phyloP scores from a whole-genome alignment of 2,113 vertebrate genomes.

The Eudyptes chrysolophus region DNA sequence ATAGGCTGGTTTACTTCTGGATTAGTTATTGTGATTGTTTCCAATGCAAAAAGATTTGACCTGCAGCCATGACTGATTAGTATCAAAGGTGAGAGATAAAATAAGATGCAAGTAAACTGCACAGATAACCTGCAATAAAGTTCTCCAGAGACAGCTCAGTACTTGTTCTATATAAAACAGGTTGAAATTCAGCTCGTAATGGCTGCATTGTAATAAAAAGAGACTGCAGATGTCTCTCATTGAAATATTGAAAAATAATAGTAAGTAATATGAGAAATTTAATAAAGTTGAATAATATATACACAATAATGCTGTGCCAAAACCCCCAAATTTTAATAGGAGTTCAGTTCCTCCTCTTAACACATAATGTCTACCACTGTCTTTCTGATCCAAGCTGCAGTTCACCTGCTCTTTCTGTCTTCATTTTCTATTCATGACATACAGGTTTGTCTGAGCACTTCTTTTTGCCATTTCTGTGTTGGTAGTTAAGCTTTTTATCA shows the following conservation, averaged over 20 bases:
- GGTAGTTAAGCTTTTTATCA: slow-evolving; percentile 12
- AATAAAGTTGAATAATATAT: neutral
- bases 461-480: neutral
- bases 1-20: slow-evolving; percentile 70
- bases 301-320: neutral
- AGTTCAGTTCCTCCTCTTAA: neutral
- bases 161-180: neutral
- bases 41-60: slow-evolving; percentile 12
- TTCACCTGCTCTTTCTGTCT: neutral
- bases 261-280: neutral
- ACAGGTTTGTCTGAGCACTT: neutral
- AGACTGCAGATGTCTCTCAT: neutral
- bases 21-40: slow-evolving; percentile 44
- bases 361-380: neutral
- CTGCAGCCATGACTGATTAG: slow-evolving; percentile 77
- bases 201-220: neutral
- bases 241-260: neutral
- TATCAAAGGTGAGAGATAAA: slow-evolving; percentile 79
- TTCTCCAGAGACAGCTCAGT: slow-evolving; percentile 75
- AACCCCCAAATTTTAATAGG: neutral
- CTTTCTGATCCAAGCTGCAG: neutral
- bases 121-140: slow-evolving; percentile 72
- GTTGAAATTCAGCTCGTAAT: slow-evolving; percentile 62
- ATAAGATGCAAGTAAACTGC: slow-evolving; percentile 74
- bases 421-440: neutral